Percentiles rank a stretch among this genome's conserved stretches.
These are phyloP conservation scores for Cremastinae sp. DNA, from an alignment of 2,888 invertebrate genomes.

Conservation along the genomic window DNA sequence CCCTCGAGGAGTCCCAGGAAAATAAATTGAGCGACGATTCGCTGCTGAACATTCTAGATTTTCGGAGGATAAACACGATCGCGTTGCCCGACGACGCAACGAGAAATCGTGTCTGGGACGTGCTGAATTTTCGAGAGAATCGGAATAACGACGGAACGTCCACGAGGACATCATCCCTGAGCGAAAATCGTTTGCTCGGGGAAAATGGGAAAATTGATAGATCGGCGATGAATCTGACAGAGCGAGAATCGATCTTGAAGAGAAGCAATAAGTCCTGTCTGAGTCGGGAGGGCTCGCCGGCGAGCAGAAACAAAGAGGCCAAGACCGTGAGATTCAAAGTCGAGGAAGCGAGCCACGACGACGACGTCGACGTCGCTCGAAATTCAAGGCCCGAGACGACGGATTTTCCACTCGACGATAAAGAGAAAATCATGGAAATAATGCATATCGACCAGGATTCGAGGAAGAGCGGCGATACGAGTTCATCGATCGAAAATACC, in stretches of 20 bases:
- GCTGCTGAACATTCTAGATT: conserved; percentile 74
- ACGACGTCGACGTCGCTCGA: conserved; percentile 24
- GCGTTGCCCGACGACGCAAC: conserved; percentile 65
- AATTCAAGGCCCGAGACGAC: neutral
- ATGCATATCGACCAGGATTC: neutral
- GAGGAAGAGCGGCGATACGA: conserved; percentile 12
- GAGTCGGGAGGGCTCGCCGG: conserved; percentile 54
- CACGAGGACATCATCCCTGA: conserved; percentile 45
- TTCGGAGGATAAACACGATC: conserved; percentile 75
- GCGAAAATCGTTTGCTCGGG: conserved; percentile 56
- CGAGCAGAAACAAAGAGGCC: conserved; percentile 64
- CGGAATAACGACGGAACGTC: conserved; percentile 19
- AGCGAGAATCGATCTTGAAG: conserved; percentile 68
- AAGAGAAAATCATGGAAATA: neutral
- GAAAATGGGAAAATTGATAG: conserved; percentile 57
- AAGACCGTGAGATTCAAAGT: conserved; percentile 74
- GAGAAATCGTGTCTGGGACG: conserved; percentile 43
- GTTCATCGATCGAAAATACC: conserved; percentile 37
- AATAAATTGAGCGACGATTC: conserved; percentile 70
- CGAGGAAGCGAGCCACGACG: conserved; percentile 57
- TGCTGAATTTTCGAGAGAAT: conserved; percentile 49
- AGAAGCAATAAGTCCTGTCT: conserved; percentile 60
- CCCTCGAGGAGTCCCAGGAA: conserved; percentile 67
- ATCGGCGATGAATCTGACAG: conserved; percentile 71
- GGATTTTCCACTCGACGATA: conserved; percentile 18